Evolutionary conservation across 2,888 invertebrate species (phyloP).

Genomic region (Bombyx huttoni): DNA sequence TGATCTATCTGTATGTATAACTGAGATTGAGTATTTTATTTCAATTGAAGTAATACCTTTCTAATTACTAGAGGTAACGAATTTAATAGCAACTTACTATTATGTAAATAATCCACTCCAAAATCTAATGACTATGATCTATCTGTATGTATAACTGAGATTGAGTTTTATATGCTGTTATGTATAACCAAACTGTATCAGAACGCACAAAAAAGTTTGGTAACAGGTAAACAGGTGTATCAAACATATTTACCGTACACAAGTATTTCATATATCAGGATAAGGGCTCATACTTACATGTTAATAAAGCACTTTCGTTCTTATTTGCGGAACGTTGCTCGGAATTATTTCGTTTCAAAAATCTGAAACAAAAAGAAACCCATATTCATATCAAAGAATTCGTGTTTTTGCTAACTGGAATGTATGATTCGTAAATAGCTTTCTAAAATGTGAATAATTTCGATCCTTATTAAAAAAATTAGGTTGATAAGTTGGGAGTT

Average conservation of each 20-base stretch:
- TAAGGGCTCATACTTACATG: slow-evolving; percentile 14
- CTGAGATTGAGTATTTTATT: no score
- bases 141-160: no score
- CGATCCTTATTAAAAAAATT: slow-evolving; percentile 19
- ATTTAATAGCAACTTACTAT: no score
- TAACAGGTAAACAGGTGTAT: not conserved
- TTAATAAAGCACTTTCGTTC: slow-evolving; percentile 3
- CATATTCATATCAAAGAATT: slow-evolving; percentile 3
- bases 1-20: no score
- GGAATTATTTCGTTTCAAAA: slow-evolving; percentile 2
- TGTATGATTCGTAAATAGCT: slow-evolving; percentile 4
- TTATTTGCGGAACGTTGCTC: not conserved
- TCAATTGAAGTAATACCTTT: no score
- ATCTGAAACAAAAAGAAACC: slow-evolving; percentile 14
- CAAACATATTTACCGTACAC: not conserved
- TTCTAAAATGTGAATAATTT: slow-evolving; percentile 11
- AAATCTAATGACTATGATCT: no score
- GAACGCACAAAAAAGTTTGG: not conserved
- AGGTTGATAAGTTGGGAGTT: slow-evolving; percentile 19
- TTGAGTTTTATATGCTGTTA: no score
- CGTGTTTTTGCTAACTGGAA: not conserved
- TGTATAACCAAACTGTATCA: no score
- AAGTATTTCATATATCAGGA: not conserved
- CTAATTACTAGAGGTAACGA: no score
- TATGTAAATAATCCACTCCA: no score